These are phyloP conservation scores for Accipiter virgatus DNA, from an alignment of 2,113 vertebrate species.

Conservation along the genomic window DNA sequence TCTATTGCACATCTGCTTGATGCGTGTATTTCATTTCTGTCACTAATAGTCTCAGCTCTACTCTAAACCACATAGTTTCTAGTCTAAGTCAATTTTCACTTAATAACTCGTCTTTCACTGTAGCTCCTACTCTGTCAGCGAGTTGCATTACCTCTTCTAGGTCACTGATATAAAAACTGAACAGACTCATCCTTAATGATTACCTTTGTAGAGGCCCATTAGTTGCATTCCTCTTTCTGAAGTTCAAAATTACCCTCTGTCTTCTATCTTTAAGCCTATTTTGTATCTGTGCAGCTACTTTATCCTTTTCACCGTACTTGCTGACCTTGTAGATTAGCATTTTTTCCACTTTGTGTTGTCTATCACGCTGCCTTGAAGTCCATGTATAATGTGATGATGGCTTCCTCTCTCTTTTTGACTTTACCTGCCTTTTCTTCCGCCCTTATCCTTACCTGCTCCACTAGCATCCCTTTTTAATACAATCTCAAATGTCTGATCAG, in stretches of 20 bases:
- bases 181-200: neutral
- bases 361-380: neutral
- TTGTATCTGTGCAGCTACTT: neutral
- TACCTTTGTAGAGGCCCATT: neutral
- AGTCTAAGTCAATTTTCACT: neutral
- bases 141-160: neutral
- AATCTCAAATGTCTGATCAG: neutral
- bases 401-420: neutral
- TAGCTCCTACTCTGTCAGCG: neutral
- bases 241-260: neutral
- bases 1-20: conserved; percentile 39
- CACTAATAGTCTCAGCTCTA: neutral
- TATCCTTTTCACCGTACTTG: neutral
- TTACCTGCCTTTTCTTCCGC: neutral
- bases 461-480: neutral
- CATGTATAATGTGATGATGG: neutral
- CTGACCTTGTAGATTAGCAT: neutral
- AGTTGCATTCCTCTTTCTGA: neutral
- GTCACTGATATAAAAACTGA: neutral
- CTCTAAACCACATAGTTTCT: neutral
- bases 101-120: neutral
- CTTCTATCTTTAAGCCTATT: neutral
- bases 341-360: neutral
- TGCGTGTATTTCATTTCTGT: neutral
- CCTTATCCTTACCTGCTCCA: neutral